Evolutionary conservation across 2,888 invertebrate genomes (phyloP).

Genomic region (Orthosia cruda): DNA sequence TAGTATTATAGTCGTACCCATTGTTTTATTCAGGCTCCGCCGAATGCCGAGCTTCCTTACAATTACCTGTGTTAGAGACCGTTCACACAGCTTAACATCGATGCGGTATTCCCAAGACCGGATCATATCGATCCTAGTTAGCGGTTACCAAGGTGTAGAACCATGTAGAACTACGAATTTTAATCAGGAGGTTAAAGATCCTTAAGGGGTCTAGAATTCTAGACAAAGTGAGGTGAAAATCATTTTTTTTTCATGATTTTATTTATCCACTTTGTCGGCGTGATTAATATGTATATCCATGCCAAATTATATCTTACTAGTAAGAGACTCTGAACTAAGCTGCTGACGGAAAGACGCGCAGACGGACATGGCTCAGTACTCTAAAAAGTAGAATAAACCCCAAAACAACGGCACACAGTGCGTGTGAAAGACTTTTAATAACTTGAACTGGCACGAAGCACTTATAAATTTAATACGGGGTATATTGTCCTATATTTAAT

Average conservation of each 20-base stretch:
- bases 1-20: slow-evolving; percentile 9
- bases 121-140: background rate
- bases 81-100: background rate
- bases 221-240: no score
- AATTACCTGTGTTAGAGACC: background rate
- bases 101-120: background rate
- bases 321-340: no score
- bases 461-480: slow-evolving; percentile 43
- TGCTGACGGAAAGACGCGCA: no score
- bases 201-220: no score
- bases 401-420: background rate
- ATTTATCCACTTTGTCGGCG: no score
- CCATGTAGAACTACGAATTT: no score
- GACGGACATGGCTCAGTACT: no score
- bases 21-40: slow-evolving; percentile 45
- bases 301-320: no score
- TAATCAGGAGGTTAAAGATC: no score
- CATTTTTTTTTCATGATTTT: no score
- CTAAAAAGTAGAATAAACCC: background rate
- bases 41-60: slow-evolving; percentile 5
- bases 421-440: slow-evolving; percentile 33
- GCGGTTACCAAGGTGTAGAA: no score
- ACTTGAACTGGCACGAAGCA: slow-evolving; percentile 22
- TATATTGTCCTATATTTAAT: slow-evolving; percentile 33
- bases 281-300: no score